Base-by-base conservation (phyloP, 92 coral and sea anemone genomes). In the Desmophyllum pertusum region DNA sequence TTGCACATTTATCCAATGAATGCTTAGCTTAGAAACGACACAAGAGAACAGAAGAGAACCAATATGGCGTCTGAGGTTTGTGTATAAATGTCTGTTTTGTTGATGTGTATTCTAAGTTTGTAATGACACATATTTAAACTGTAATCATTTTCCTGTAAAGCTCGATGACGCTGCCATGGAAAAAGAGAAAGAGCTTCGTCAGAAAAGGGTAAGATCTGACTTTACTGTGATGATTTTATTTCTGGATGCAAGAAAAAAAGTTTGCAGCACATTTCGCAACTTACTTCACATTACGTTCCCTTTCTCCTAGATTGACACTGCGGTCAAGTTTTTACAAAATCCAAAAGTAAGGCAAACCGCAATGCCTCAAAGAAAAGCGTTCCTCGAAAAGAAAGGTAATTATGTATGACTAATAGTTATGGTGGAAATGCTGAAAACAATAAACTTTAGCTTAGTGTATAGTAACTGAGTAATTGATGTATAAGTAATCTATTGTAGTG, bases 271-370 rank as follows among this genome's bases (percentile, higher is more conserved):
- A 14, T 62, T n/a, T 62, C 15, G 67, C 37, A 62, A 45, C 29
- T 50, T 31, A 82, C 18, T 2, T n/a, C 8, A 40, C 30, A 33
- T 45, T 52, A 1, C n/a, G 10, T 19, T 23, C 53, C 50, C 27
- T 27, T 37, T 48, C 57, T 9, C 13, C 10, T 61, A 96, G 99
- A 85, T 96, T 77, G 97, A 94, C 53, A 96, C 99, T 31, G 99
- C 99, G n/a, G 92, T 96, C 11, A 94, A 92, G 81, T 96, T 96
- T 77, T 73, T 96, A 35, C 95, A 96, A 86, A 96, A 94, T 83
- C 95, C 98, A 18, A 90, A 92, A 81, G 99, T 96, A 10, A 76
- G 91, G 10, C 85, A 94, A 53, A 96, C 99, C 18, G 93, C 99
- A 0, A 83, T 96, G 91, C 70, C 85, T 19, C 98, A 91, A 71